A percentile compares a stretch with the other conserved stretches of the same genome.
phyloP scores from a whole-genome alignment of 2,113 vertebrate species.

The Lophochroa leadbeateri region DNA sequence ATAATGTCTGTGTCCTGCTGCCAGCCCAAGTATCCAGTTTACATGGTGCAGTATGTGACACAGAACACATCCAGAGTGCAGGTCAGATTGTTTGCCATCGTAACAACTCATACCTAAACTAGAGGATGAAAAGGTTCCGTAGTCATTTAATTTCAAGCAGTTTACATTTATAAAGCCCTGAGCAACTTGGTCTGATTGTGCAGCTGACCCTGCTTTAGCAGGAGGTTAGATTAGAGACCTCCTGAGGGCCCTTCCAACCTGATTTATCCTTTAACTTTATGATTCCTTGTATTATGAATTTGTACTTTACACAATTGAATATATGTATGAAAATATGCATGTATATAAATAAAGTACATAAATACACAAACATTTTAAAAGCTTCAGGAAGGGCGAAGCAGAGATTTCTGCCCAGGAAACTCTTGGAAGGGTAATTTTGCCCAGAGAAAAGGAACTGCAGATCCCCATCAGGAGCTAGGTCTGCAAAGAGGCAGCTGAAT shows the following conservation, averaged over 20 bases:
- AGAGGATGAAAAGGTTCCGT: background rate
- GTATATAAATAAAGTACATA: background rate
- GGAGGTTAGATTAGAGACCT: background rate
- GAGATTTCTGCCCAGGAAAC: background rate
- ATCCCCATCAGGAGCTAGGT: background rate
- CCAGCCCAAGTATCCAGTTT: background rate
- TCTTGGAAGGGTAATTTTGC: background rate
- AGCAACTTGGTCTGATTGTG: background rate
- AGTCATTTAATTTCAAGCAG: background rate
- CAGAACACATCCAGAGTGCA: background rate
- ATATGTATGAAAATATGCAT: background rate
- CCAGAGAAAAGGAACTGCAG: background rate
- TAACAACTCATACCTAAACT: background rate
- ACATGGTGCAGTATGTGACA: background rate
- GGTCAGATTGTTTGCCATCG: background rate
- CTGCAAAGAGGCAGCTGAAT: background rate
- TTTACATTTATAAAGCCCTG: background rate
- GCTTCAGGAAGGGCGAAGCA: background rate
- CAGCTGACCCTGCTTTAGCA: background rate
- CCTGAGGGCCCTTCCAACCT: background rate
- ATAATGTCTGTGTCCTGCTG: background rate
- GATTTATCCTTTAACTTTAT: background rate
- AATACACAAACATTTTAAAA: background rate
- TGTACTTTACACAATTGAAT: background rate
- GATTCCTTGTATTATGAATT: background rate